Conservation (phyloP, 2,888 invertebrate species). For the Flexamia atlantica region DNA sequence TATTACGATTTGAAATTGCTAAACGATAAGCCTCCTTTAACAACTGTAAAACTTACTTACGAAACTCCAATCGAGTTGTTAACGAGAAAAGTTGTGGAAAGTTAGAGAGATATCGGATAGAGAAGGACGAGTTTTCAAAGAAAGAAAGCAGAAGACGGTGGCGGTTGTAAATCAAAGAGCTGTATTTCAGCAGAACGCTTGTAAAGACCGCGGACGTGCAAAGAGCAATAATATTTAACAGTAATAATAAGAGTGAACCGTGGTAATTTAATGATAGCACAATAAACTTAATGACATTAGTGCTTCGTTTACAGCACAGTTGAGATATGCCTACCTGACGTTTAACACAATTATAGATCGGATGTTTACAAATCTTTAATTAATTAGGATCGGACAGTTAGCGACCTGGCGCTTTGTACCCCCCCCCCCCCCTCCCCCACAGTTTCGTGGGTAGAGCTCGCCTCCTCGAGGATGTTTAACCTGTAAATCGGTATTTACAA, state of each 20-base stretch:
- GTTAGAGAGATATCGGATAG: background rate
- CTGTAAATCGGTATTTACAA: slow-evolving; percentile 25
- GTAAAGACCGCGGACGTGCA: slow-evolving; percentile 15
- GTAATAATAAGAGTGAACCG: slow-evolving; percentile 55
- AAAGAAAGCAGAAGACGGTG: slow-evolving; percentile 19
- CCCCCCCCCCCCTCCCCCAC: background rate
- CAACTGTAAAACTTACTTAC: background rate
- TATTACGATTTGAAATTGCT: no score
- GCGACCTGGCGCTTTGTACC: background rate
- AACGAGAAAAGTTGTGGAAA: slow-evolving; percentile 4
- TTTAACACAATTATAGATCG: background rate
- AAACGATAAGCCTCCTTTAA: background rate
- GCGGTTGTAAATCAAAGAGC: slow-evolving; percentile 40
- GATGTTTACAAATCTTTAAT: background rate
- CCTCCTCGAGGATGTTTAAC: slow-evolving; percentile 17
- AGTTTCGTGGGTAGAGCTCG: background rate
- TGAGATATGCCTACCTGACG: slow-evolving; percentile 48
- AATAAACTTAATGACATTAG: slow-evolving; percentile 56
- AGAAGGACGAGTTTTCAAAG: slow-evolving; percentile 15
- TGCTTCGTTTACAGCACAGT: slow-evolving; percentile 33
- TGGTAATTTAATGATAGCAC: slow-evolving; percentile 55
- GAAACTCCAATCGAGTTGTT: background rate
- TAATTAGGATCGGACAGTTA: background rate
- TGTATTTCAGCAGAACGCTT: background rate
- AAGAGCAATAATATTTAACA: slow-evolving; percentile 58